Conservation (phyloP, 2,888 invertebrate genomes). For the Lapara coniferarum region DNA sequence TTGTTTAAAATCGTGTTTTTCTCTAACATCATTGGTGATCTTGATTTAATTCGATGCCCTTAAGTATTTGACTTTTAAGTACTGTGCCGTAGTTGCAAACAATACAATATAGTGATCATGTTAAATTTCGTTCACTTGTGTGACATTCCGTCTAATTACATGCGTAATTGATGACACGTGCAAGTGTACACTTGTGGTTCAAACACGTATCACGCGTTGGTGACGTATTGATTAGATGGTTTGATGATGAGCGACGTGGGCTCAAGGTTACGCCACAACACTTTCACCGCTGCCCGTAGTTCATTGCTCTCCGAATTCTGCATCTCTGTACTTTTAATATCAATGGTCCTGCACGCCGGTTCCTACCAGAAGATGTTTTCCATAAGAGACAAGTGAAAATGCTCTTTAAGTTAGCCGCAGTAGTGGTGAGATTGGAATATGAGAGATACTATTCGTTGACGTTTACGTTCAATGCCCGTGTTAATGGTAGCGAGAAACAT, state of each 20-base stretch:
- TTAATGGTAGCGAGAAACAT: conserved; percentile 81
- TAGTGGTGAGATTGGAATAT: conserved; percentile 47
- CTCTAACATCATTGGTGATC: no score
- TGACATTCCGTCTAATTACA: neutral
- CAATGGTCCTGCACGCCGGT: conserved; percentile 55
- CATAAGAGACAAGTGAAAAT: conserved; percentile 39
- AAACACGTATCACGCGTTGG: conserved; percentile 29
- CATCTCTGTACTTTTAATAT: conserved; percentile 52
- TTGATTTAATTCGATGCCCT: no score
- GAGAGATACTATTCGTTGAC: conserved; percentile 60
- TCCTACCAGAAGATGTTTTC: conserved; percentile 46
- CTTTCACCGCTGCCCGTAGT: conserved; percentile 74
- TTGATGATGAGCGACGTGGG: conserved; percentile 65
- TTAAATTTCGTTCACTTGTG: neutral
- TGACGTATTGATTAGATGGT: conserved; percentile 77
- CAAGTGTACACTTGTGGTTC: conserved; percentile 5
- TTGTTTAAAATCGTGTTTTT: no score
- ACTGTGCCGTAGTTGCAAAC: neutral
- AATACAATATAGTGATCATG: neutral
- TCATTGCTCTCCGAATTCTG: conserved; percentile 81
- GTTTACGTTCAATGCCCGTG: conserved; percentile 81
- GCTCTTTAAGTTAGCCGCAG: conserved; percentile 41
- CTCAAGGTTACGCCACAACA: conserved; percentile 82
- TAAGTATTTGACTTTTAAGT: no score
- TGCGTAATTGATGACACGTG: neutral